phyloP scores from a whole-genome alignment of 2,113 vertebrate species.

The Dromiciops gliroides region DNA sequence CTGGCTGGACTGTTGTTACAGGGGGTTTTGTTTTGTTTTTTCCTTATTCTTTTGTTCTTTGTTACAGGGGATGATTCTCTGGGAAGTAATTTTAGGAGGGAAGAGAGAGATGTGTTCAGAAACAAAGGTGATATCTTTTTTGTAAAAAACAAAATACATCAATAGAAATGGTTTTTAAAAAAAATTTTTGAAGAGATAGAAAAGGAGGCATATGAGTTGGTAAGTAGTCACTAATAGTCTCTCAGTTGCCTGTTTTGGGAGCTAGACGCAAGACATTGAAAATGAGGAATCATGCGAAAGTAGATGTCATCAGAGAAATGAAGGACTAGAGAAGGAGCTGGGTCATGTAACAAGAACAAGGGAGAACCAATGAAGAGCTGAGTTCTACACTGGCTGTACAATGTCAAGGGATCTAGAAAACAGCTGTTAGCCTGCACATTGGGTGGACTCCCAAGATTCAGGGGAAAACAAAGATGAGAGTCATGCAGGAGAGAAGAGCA shows the following conservation, averaged over 20 bases:
- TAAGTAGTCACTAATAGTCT: too few species aligned
- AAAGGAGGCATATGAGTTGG: not conserved
- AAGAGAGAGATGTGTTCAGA: not conserved
- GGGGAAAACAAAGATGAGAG: not conserved
- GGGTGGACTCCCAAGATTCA: not conserved
- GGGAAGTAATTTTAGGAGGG: fast-evolving
- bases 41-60: not conserved
- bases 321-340: not conserved
- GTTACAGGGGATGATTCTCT: not conserved
- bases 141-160: not conserved
- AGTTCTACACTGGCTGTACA: not conserved
- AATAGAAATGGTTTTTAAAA: not conserved
- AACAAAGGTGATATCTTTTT: not conserved
- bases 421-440: not conserved
- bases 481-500: not conserved
- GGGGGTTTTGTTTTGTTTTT: too few species aligned
- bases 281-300: not conserved
- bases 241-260: not conserved
- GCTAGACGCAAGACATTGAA: not conserved
- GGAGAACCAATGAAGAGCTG: not conserved
- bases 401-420: not conserved
- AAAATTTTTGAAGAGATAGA: not conserved
- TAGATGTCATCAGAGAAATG: not conserved
- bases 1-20: not conserved
- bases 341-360: not conserved